These are phyloP conservation scores for Garra rufa DNA, from an alignment of 2,113 vertebrate genomes.

Conservation along the genomic window DNA sequence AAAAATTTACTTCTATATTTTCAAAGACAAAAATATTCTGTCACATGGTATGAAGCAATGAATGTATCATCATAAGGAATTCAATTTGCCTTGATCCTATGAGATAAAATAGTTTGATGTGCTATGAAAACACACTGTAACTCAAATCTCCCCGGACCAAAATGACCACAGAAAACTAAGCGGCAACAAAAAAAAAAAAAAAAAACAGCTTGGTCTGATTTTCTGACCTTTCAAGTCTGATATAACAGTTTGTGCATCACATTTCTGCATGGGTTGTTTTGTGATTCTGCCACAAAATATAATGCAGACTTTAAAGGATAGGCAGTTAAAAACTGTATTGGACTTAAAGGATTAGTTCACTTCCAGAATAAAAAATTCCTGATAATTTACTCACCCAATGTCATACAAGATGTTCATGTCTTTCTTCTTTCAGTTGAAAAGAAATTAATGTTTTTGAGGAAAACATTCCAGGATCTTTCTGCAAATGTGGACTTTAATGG, in stretches of 20 bases:
- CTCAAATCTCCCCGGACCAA: background rate
- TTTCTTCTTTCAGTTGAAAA: too few species aligned
- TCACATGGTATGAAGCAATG: background rate
- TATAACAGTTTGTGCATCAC: background rate
- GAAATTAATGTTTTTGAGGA: too few species aligned
- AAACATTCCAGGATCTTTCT: too few species aligned
- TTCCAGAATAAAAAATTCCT: too few species aligned
- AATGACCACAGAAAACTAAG: background rate
- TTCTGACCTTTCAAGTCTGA: slow-evolving; percentile 6
- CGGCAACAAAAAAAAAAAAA: too few species aligned
- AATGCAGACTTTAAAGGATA: background rate
- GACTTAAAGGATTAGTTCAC: too few species aligned
- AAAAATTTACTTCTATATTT: background rate
- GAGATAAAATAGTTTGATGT: background rate
- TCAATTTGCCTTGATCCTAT: background rate
- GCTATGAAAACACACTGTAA: background rate
- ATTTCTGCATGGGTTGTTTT: background rate
- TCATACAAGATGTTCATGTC: too few species aligned
- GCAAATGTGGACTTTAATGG: too few species aligned
- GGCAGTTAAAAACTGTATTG: background rate
- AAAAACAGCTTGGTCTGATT: background rate
- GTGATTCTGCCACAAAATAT: background rate
- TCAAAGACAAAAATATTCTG: background rate
- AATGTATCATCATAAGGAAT: background rate
- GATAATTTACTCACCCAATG: too few species aligned